These are phyloP conservation scores for Sphecodes monilicornis DNA, from an alignment of 2,888 invertebrate species.

Conservation along the genomic window DNA sequence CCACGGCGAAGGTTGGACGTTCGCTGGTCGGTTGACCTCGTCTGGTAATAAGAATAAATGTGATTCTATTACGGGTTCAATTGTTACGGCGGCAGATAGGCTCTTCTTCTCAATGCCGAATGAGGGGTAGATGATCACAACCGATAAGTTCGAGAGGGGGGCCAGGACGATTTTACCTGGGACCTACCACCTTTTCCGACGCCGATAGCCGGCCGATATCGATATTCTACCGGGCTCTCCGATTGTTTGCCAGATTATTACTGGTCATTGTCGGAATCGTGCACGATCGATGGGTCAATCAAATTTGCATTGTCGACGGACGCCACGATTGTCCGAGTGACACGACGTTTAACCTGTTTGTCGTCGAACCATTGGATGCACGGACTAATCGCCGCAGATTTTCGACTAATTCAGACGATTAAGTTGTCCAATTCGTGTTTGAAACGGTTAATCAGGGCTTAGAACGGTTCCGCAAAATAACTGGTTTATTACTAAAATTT, in stretches of 20 bases:
- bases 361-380: not conserved
- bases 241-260: conserved; percentile 40
- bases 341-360: conserved; percentile 13
- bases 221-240: conserved; percentile 22
- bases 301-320: conserved; percentile 19
- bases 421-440: not conserved
- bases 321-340: not conserved
- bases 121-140: conserved; percentile 78
- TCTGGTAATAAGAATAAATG: conserved; percentile 84
- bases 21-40: conserved; percentile 80
- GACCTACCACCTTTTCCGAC: conserved; percentile 38
- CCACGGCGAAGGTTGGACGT: conserved; percentile 58
- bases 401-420: not conserved
- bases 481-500: not conserved
- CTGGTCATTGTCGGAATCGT: conserved; percentile 11
- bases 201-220: conserved; percentile 35
- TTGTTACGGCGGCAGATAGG: conserved; percentile 82
- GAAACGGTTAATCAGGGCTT: not conserved
- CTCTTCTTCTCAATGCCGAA: conserved; percentile 70
- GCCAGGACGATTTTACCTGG: conserved; percentile 65
- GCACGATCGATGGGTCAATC: conserved; percentile 16
- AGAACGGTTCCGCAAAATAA: not conserved
- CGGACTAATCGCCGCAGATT: not conserved
- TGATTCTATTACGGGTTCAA: conserved; percentile 84
- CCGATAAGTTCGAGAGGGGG: conserved; percentile 73